Evolutionary conservation across 2,113 vertebrate genomes (phyloP).

Genomic region (Nothoprocta pentlandii): DNA sequence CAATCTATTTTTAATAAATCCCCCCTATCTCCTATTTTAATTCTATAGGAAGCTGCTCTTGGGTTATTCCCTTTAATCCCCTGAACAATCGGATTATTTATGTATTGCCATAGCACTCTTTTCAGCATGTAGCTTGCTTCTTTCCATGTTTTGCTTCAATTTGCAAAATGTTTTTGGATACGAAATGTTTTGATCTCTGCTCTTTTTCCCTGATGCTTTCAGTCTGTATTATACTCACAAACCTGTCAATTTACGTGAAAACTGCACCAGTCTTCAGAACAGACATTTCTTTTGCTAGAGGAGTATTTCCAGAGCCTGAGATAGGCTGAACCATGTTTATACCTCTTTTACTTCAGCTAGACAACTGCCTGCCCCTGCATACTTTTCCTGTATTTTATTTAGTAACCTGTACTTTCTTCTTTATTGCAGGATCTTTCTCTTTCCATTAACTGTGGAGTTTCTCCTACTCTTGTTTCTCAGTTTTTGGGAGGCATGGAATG

Average conservation of each 20-base stretch:
- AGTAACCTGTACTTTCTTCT: background rate
- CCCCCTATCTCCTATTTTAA: background rate
- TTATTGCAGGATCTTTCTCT: background rate
- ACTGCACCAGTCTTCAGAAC: background rate
- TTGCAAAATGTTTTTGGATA: background rate
- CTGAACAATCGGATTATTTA: background rate
- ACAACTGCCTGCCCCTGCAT: background rate
- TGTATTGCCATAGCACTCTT: background rate
- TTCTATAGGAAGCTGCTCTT: background rate
- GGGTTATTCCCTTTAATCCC: background rate
- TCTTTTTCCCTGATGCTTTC: background rate
- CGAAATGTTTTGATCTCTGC: background rate
- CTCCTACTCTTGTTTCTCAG: background rate
- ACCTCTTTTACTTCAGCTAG: background rate
- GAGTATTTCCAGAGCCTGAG: background rate
- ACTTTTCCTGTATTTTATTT: background rate
- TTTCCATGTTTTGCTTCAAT: background rate
- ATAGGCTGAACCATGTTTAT: background rate
- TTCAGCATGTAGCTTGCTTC: background rate
- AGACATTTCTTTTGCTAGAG: background rate
- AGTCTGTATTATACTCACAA: background rate
- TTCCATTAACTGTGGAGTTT: background rate
- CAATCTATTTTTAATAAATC: slow-evolving; percentile 3
- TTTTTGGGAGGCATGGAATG: background rate
- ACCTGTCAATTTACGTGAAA: background rate